These are phyloP conservation scores for Cyprinodon tularosa DNA, from an alignment of 2,113 vertebrate genomes.

Conservation along the genomic window DNA sequence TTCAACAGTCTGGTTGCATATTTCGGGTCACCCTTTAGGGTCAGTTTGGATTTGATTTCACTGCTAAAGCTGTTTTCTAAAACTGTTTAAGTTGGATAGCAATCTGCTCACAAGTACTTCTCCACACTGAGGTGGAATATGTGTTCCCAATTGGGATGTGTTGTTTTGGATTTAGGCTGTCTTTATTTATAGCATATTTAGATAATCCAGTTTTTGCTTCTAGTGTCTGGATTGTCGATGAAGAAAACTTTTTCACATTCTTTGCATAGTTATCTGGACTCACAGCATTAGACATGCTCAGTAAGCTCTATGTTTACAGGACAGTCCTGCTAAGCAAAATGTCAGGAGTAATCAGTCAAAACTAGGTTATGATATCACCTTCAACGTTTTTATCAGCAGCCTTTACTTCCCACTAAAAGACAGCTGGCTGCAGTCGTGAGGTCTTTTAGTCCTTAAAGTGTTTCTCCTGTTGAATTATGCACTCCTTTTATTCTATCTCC, in stretches of 20 bases:
- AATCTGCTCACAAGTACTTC: background rate
- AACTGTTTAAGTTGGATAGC: background rate
- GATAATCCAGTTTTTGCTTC: background rate
- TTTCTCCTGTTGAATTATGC: background rate
- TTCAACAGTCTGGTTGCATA: slow-evolving; percentile 1
- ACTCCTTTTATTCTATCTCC: background rate
- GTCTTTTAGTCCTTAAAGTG: background rate
- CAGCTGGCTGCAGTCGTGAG: no score
- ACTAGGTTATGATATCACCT: background rate
- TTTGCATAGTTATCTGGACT: background rate
- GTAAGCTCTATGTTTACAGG: background rate
- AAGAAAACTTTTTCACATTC: background rate
- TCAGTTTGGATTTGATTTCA: slow-evolving; percentile 10
- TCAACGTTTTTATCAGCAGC: background rate
- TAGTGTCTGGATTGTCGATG: background rate
- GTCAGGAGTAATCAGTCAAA: background rate
- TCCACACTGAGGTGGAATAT: background rate
- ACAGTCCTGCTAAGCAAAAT: background rate
- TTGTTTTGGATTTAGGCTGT: background rate
- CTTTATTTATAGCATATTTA: background rate
- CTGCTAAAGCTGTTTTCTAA: background rate
- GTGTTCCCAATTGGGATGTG: background rate
- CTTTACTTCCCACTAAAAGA: no score
- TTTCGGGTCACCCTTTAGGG: background rate
- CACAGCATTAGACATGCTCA: background rate